Evolutionary conservation across 2,888 invertebrate species (phyloP), one percentile per base, ranked within the genome.

Genomic region (Bursaphelenchus okinawaensis): DNA sequence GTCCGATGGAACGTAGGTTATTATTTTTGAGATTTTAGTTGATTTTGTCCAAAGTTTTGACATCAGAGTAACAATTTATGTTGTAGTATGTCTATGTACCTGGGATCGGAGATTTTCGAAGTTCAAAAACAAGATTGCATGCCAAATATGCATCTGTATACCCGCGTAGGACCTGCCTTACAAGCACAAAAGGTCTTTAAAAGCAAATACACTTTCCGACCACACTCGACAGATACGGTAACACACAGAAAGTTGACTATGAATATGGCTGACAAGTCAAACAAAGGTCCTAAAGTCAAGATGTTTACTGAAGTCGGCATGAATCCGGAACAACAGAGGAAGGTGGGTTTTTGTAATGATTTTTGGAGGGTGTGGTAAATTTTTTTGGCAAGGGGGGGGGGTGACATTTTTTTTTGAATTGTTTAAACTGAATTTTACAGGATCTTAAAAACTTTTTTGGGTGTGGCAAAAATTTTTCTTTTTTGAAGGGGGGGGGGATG

Each of bases 191-290:
- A 94, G 0, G 92, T 98, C 28, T 96, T 98, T 86, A 88, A 92
- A 51, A 94, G 93, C 0, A 96, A 96, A 84, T 86, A 98, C 0
- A 92, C 93, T 1, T 98, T 98, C 89, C 88, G 96, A 52, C 98
- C 98, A 0, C 94, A 95, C 83, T 96, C 96, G 0, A 98, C 96
- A 0, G 96, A 98, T 83, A 95, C 95, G 23, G 93, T 95, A 85
- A 98, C 98, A 0, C 96, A 98, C 84, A 88, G 94, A 74, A 98
- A 98, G 87, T 95, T 98, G 91, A 98, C 96, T 0, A 87, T 96
- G 85, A 95, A 94, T 0, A 86, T 96, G 74, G 96, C 96, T 0
- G 96, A 98, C 85, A 88, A 94, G 61, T 91, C 92, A 52, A 89
- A 91, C 59, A 94, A 94, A 85, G 91, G 92, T 0, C 89, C 90